Percentiles rank a stretch among this genome's conserved stretches.
Evolutionary conservation across 2,113 vertebrate genomes (phyloP).

Genomic region (Platysternon megacephalum): DNA sequence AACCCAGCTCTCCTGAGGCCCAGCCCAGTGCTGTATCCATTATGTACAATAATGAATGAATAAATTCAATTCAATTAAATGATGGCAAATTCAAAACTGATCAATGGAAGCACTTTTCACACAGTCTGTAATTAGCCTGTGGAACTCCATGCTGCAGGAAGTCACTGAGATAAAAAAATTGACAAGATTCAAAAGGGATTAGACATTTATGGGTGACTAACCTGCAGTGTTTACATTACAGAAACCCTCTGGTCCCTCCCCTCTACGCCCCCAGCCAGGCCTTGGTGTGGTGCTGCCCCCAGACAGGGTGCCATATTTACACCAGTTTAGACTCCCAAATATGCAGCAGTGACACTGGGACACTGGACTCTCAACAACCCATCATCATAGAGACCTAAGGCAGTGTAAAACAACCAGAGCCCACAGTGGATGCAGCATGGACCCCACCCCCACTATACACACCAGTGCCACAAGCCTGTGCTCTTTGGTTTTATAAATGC

Average conservation of each 20-base stretch:
- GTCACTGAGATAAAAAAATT: neutral
- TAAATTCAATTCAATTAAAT: neutral
- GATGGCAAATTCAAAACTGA: neutral
- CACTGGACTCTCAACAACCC: neutral
- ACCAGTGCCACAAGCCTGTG: neutral
- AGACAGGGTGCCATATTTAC: neutral
- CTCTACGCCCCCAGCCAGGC: neutral
- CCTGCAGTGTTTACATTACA: neutral
- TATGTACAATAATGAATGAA: neutral
- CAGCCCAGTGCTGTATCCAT: neutral
- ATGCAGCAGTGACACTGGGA: neutral
- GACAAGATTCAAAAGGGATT: neutral
- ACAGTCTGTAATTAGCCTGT: neutral
- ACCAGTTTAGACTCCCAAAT: neutral
- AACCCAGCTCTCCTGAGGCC: neutral
- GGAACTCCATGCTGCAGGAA: neutral
- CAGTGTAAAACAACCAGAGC: neutral
- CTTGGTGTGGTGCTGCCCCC: neutral
- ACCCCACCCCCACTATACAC: too few species aligned
- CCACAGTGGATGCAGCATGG: neutral
- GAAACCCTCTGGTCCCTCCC: neutral
- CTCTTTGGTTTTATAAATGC: neutral
- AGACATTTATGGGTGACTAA: neutral
- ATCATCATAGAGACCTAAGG: neutral
- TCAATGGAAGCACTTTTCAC: neutral